These are phyloP conservation scores for Notolabrus celidotus DNA, from an alignment of 2,797 vertebrate species.

Conservation along the genomic window DNA sequence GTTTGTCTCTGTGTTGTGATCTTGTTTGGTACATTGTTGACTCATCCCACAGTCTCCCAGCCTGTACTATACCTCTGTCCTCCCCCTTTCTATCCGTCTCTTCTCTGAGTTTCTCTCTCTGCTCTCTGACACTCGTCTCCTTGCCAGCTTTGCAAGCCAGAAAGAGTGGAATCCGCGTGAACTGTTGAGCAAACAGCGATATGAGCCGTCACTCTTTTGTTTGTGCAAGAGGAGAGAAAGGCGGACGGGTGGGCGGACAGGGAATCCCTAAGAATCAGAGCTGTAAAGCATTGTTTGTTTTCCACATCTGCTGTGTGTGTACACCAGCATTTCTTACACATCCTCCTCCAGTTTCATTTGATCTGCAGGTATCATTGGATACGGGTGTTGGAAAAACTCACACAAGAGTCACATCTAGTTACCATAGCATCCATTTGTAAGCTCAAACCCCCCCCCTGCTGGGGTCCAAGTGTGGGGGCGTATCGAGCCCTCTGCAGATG, in stretches of 20 bases:
- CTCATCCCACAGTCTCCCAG: slow-evolving; percentile 53
- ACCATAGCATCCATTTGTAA: slow-evolving; percentile 65
- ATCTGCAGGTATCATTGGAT: slow-evolving; percentile 23
- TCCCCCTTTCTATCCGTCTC: slow-evolving; percentile 13
- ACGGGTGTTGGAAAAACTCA: background rate
- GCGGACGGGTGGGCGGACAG: slow-evolving; percentile 26
- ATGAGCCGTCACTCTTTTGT: slow-evolving; percentile 36
- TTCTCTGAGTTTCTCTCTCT: slow-evolving; percentile 32
- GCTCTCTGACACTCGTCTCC: slow-evolving; percentile 27
- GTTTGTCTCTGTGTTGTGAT: slow-evolving; percentile 56
- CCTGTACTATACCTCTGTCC: slow-evolving; percentile 13
- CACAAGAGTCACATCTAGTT: slow-evolving; percentile 49
- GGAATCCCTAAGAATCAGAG: slow-evolving; percentile 49
- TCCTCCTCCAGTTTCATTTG: slow-evolving; percentile 10
- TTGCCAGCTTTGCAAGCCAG: slow-evolving; percentile 34
- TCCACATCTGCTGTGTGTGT: slow-evolving; percentile 9
- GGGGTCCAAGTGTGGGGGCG: slow-evolving; percentile 58
- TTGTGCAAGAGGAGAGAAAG: slow-evolving; percentile 33
- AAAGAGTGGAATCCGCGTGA: slow-evolving; percentile 50
- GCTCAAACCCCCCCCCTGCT: slow-evolving; percentile 46
- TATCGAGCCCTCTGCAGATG: slow-evolving; percentile 56
- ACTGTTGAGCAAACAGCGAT: slow-evolving; percentile 50
- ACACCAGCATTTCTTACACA: slow-evolving; percentile 16
- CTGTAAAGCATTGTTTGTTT: slow-evolving; percentile 35
- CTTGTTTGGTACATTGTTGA: slow-evolving; percentile 43